phyloP scores from a whole-genome alignment of 2,113 vertebrate species.

The Apeltes quadracus region DNA sequence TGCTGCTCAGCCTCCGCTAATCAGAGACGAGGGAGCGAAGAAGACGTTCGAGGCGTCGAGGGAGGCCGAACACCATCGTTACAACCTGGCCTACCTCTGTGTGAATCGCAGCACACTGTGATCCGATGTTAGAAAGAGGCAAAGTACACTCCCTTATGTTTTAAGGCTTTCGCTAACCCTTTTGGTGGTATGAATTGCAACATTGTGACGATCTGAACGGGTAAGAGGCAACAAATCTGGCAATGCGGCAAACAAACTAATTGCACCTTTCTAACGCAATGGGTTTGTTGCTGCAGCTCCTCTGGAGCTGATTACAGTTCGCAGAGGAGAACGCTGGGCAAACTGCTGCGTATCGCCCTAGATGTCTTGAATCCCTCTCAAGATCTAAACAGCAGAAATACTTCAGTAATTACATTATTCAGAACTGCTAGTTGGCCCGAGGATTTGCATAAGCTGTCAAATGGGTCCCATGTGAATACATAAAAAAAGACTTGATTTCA shows the following conservation, averaged over 20 bases:
- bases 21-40: slow-evolving; percentile 15
- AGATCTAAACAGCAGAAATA: neutral
- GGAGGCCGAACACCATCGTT: neutral
- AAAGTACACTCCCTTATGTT: neutral
- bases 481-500: neutral
- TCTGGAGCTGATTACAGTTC: slow-evolving; percentile 21
- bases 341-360: slow-evolving; percentile 14
- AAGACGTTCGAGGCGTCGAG: neutral
- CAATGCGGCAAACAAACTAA: slow-evolving; percentile 8
- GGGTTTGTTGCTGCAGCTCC: neutral
- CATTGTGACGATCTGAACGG: slow-evolving; percentile 17
- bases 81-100: neutral
- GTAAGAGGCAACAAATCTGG: slow-evolving; percentile 19
- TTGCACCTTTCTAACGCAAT: slow-evolving; percentile 22
- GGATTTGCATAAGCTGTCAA: neutral
- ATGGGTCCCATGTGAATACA: neutral
- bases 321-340: slow-evolving; percentile 1
- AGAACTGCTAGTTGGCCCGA: neutral
- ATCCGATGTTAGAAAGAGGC: neutral
- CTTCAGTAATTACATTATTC: neutral
- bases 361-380: neutral
- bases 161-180: slow-evolving; percentile 1
- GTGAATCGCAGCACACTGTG: neutral
- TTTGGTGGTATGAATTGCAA: slow-evolving; percentile 14
- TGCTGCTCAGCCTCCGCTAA: slow-evolving; percentile 27